Base-by-base conservation (phyloP, 1,140 invertebrate genomes). In the Aphidius ervi region DNA sequence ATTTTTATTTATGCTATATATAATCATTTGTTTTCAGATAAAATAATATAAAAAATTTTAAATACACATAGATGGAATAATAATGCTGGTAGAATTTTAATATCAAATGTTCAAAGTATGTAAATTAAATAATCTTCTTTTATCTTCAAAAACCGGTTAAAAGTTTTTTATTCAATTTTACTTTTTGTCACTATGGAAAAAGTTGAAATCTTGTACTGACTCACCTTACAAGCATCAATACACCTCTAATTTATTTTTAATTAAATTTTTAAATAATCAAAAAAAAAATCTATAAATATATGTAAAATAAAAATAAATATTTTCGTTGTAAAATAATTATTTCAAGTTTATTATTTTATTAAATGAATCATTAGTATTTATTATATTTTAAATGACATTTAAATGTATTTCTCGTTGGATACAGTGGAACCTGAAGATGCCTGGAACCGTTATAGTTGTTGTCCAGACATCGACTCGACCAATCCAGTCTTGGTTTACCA, bases 141-240 rank as follows among this genome's bases (percentile, higher is more conserved):
- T 31, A 31, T 31, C 23, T 48, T 60, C 50, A 37, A 52, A 65
- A 74, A 74, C 70, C 69, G 68, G 72, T 74, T 57, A 61, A 43
- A 55, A 23, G 54, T 62, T 61, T 58, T 68, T 66, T 16, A 16
- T 16, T 16, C 16, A 16, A 16, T 16, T 16, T 16, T 16, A 16
- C 16, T 16, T 68, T 58, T 58, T 52, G 8, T 45, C 49, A 61
- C 2, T 2, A 7, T 43, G 23, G 23, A 31, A 31, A 31, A 31
- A 31, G 46, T 49, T 56, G 46, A 67, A 50, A 63, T 47, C 42
- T 47, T 59, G 60, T 49, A 68, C 60, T 63, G 41, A 68, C 68
- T 65, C 53, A 46, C 68, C 69, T 70, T 70, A 68, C 67, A 63
- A 39, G 16, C 16, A 16, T 16, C 16, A 16, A 16, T 16, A 16